Evolutionary conservation across 2,113 vertebrate genomes (phyloP), one percentile per base, ranked within the genome.

Genomic region (Psephotus haematonotus): DNA sequence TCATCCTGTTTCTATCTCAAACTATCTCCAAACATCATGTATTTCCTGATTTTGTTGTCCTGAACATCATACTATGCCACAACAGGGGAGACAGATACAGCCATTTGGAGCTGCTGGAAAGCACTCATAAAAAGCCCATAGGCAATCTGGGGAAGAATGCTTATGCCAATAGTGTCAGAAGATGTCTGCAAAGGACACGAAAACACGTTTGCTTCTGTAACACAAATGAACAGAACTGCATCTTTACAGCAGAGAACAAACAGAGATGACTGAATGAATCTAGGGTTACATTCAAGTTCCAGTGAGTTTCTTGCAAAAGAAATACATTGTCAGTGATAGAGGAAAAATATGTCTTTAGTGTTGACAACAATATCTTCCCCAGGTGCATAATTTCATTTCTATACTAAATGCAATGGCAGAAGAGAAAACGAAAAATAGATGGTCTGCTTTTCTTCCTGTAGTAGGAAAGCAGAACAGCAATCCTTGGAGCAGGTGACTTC

Each of bases 11-110:
- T 83, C 52, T 69, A 91, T 96, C 92, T 93, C 59, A 12, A 69
- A 55, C 71, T 44, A 8, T 87, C 72, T 47, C 60, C 82, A 33
- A 88, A 80, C 60, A 33, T 22, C 6, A 6, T 1, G 2, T 35
- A 59, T 91, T 86, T 94, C 72, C 88, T 63, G 20, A 44, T 90
- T 86, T 81, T 62, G 39, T 92, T 77, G 67, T 93, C 86, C 94
- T 67, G 60, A 86, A 75, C 55, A 27, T 46, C 74, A 49, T 43
- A 43, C 39, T 72, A 41, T 95, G 39, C 20, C 49, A 43, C 78
- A 12, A 46, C 39, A 62, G 52, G 71, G 28, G 28, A 92, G 62
- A 84, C 55, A 49, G 46, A 82, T 71, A 55, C 79, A 95, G 37
- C n/a, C 68, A 33, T 29, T 72, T 55, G 70, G 69, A 35, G 31